Conservation (phyloP, 2,113 vertebrate genomes). For the rat (Rattus norvegicus) region DNA sequence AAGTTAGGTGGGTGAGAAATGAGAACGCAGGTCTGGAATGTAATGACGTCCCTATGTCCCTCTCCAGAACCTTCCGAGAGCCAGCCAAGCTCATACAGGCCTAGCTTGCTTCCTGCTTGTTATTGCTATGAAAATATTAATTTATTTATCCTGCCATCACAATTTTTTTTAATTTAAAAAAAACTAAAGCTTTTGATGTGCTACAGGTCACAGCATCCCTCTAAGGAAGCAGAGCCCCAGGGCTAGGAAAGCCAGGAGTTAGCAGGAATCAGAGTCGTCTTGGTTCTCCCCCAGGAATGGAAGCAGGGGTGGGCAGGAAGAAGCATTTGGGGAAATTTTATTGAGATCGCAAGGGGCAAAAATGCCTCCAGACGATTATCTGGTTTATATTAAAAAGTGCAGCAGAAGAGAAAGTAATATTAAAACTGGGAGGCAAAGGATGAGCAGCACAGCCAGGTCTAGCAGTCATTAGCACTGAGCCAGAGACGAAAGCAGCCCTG, state of each 20-base stretch:
- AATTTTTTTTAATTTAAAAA: background rate
- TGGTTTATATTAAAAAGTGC: background rate
- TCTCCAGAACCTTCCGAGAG: background rate
- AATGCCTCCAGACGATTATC: background rate
- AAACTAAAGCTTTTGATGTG: background rate
- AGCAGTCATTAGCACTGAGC: background rate
- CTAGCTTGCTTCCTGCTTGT: background rate
- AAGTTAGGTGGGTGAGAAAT: background rate
- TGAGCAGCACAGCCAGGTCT: background rate
- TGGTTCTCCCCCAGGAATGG: background rate
- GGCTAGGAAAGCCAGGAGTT: background rate
- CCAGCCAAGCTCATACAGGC: background rate
- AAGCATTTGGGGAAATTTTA: background rate
- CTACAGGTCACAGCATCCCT: background rate
- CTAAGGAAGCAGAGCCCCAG: background rate
- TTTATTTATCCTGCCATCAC: background rate
- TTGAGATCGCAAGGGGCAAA: background rate
- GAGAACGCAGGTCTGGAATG: background rate
- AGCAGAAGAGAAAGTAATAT: background rate
- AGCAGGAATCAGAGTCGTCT: background rate
- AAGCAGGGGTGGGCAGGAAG: background rate
- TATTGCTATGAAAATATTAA: background rate
- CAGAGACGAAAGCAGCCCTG: rapidly evolving
- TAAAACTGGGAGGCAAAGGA: background rate
- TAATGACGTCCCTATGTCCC: background rate